These are phyloP conservation scores for Smutsia temminckii DNA, from an alignment of 2,797 vertebrate species.

Conservation along the genomic window DNA sequence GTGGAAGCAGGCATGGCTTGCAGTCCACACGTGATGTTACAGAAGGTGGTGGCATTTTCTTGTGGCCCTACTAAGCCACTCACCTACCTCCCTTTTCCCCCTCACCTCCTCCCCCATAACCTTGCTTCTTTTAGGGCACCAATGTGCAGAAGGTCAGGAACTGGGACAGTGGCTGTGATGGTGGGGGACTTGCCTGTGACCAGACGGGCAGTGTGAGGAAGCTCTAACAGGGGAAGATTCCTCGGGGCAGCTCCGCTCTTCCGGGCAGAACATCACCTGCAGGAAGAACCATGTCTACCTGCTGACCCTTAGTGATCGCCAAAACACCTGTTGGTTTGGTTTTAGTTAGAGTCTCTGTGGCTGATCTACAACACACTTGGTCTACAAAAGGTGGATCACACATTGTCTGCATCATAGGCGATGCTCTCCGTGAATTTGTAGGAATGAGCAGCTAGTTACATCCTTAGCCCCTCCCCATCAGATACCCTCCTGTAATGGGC, in stretches of 20 bases:
- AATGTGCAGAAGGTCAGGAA: not conserved
- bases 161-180: not conserved
- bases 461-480: not conserved
- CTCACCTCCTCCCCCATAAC: not conserved
- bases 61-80: not conserved
- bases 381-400: not conserved
- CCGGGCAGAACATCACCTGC: not conserved
- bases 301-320: not conserved
- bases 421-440: not conserved
- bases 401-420: not conserved
- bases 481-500: not conserved
- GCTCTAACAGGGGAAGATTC: not conserved
- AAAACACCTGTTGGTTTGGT: not conserved
- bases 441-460: not conserved
- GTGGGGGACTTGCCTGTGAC: not conserved
- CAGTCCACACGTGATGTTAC: rapidly evolving
- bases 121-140: not conserved
- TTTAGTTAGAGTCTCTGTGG: not conserved
- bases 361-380: rapidly evolving
- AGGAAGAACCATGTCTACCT: not conserved
- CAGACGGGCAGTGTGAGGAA: not conserved
- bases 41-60: not conserved
- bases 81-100: not conserved
- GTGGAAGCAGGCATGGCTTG: rapidly evolving
- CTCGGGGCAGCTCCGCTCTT: not conserved